These are phyloP conservation scores for Alethe castanea DNA, from an alignment of 2,113 vertebrate species.

Conservation along the genomic window DNA sequence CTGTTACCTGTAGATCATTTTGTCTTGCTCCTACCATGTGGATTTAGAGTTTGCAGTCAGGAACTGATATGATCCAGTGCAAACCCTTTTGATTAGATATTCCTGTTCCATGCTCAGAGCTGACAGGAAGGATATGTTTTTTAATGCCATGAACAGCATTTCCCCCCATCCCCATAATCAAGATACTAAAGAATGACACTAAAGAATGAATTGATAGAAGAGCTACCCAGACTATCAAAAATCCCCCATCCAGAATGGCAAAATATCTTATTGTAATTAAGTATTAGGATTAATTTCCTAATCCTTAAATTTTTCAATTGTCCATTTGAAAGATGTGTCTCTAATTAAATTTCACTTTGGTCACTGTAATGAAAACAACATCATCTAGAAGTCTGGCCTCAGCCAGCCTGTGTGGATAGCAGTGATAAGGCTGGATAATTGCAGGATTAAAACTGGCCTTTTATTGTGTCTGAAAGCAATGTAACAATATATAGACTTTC, in stretches of 20 bases:
- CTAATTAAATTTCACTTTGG: constrained; percentile 72
- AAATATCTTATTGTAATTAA: constrained; percentile 67
- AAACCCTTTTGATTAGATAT: constrained; percentile 65
- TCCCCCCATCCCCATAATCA: neutral
- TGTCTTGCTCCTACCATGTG: constrained; percentile 47
- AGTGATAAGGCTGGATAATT: constrained; percentile 71
- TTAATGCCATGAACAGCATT: neutral
- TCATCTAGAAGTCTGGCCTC: constrained; percentile 17
- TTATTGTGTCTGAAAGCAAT: constrained; percentile 63
- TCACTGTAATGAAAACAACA: constrained; percentile 64
- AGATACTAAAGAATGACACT: neutral
- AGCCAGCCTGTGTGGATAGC: constrained; percentile 57
- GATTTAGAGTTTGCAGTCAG: constrained; percentile 52
- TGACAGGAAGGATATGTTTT: constrained; percentile 54
- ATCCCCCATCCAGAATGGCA: constrained; percentile 5
- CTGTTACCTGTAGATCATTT: constrained; percentile 61
- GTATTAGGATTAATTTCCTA: constrained; percentile 65
- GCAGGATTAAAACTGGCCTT: constrained; percentile 68
- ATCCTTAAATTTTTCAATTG: constrained; percentile 52
- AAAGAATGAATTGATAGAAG: constrained; percentile 3
- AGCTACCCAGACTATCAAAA: constrained; percentile 3
- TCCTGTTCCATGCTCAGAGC: constrained; percentile 24
- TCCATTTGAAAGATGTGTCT: constrained; percentile 55
- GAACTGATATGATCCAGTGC: constrained; percentile 60
- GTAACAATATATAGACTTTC: constrained; percentile 38